These are phyloP conservation scores for Nomada fabriciana DNA, from an alignment of 2,888 invertebrate genomes.

Conservation along the genomic window DNA sequence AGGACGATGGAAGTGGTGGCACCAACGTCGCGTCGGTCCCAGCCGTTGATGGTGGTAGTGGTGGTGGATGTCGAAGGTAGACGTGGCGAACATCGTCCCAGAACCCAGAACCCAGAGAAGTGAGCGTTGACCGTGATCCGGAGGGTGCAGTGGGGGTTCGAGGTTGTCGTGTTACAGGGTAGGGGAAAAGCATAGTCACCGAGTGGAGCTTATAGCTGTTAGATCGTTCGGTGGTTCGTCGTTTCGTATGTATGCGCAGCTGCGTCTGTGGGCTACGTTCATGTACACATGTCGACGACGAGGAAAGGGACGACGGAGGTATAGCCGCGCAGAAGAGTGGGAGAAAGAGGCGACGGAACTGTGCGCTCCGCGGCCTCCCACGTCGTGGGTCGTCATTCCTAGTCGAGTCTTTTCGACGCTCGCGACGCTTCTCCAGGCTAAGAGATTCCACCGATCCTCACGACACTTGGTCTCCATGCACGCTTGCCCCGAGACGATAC, in stretches of 20 bases:
- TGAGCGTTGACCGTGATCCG: slow-evolving; percentile 65
- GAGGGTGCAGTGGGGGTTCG: slow-evolving; percentile 53
- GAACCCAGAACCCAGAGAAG: slow-evolving; percentile 55
- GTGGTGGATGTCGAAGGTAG: slow-evolving; percentile 31
- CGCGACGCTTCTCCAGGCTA: slow-evolving; percentile 51
- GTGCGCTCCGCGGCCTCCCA: slow-evolving; percentile 68
- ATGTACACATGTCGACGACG: neutral
- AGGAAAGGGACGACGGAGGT: slow-evolving; percentile 57
- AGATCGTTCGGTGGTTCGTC: slow-evolving; percentile 21
- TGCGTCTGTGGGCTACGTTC: neutral
- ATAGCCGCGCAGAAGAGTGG: slow-evolving; percentile 33
- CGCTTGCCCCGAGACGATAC: slow-evolving; percentile 18
- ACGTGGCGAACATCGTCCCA: slow-evolving; percentile 51
- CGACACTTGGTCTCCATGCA: slow-evolving; percentile 14
- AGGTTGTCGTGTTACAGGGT: slow-evolving; percentile 31
- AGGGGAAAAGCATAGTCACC: slow-evolving; percentile 40
- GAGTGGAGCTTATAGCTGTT: slow-evolving; percentile 39
- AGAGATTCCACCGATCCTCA: slow-evolving; percentile 15
- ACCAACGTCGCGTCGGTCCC: slow-evolving; percentile 9
- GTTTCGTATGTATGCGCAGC: neutral
- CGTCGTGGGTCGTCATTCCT: slow-evolving; percentile 75
- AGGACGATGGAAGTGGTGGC: slow-evolving; percentile 39
- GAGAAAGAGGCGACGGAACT: slow-evolving; percentile 59
- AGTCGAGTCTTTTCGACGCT: slow-evolving; percentile 70
- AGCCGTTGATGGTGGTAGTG: slow-evolving; percentile 26